Evolutionary conservation across 2,888 invertebrate species (phyloP), one percentile per base, ranked within the genome.

Genomic region (Euclidia mi): DNA sequence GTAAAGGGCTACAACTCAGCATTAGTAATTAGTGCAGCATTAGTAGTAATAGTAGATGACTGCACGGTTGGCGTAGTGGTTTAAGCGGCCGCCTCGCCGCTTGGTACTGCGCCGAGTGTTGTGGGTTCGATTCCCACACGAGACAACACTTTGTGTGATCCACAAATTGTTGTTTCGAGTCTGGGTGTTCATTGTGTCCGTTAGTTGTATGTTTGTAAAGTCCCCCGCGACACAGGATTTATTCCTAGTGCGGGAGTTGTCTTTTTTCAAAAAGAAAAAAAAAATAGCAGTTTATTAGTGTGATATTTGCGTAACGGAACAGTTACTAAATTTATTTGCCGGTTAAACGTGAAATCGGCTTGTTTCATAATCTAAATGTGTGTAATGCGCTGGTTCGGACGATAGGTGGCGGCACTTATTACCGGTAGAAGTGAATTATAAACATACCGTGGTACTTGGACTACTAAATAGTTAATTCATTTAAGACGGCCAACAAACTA

Each of bases 311-410:
- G 12, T 20, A 38, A 38, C 35, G 32, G 2, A 18, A 18, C 38
- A 17, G 18, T 20, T 20, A 20, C 11, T 10, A 6, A 40, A 20
- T 40, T 40, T 20, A 40, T 20, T 37, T 17, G 34, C 3, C 37
- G 35, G 35, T 37, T 37, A 37, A n/a, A 37, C 37, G n/a, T 37
- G 37, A 20, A 40, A 40, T 20, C 20, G 12, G 40, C 40, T 40
- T 40, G 40, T 40, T 40, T 20, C 20, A 40, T 40, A 40, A 20
- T 40, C 40, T 40, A 40, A 40, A 40, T 40, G 40, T 12, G 40
- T 40, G 40, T 40, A 40, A 20, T 20, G 20, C 20, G 2, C 20
- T 7, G 11, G 20, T 40, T 20, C 17, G 20, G 9, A n/a, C 20
- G 11, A 40, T 40, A 25, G 40, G 12, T 11, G 12, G 12, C 40